Percentiles rank a stretch among this genome's conserved stretches.
phyloP scores from a whole-genome alignment of 2,113 vertebrate species.

The Perca schrenkii region DNA sequence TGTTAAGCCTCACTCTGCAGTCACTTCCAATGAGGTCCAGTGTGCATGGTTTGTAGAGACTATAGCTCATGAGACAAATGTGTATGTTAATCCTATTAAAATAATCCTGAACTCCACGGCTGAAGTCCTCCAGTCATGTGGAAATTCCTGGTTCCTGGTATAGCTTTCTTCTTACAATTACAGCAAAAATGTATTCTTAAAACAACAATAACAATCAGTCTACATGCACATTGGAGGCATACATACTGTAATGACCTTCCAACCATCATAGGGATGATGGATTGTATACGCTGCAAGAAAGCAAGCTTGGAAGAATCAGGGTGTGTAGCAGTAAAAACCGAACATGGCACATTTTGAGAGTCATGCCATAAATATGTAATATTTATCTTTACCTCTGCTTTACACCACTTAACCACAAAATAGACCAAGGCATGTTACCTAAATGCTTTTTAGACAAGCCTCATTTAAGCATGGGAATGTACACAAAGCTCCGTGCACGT shows the following conservation, averaged over 20 bases:
- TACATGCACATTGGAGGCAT: background rate
- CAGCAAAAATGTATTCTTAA: background rate
- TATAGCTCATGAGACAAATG: slow-evolving; percentile 48
- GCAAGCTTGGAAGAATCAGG: background rate
- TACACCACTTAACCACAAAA: slow-evolving; percentile 6
- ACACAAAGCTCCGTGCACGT: slow-evolving; percentile 18
- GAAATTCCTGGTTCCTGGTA: slow-evolving; percentile 10
- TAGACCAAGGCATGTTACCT: background rate
- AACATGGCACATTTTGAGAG: background rate
- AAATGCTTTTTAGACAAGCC: slow-evolving; percentile 37
- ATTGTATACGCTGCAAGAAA: slow-evolving; percentile 4
- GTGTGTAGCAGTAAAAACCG: background rate
- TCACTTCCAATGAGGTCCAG: background rate
- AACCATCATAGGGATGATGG: background rate
- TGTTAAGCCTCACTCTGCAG: slow-evolving; percentile 23
- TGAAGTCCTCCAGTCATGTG: slow-evolving; percentile 41
- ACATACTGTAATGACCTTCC: background rate
- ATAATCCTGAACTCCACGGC: slow-evolving; percentile 72
- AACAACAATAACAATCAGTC: background rate
- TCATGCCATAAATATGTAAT: background rate
- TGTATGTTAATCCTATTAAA: slow-evolving; percentile 75
- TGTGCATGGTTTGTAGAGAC: background rate
- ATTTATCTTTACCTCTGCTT: background rate
- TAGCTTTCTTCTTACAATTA: background rate
- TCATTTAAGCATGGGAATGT: slow-evolving; percentile 42